Conservation (phyloP, 2,113 vertebrate species). For the Mohoua ochrocephala region DNA sequence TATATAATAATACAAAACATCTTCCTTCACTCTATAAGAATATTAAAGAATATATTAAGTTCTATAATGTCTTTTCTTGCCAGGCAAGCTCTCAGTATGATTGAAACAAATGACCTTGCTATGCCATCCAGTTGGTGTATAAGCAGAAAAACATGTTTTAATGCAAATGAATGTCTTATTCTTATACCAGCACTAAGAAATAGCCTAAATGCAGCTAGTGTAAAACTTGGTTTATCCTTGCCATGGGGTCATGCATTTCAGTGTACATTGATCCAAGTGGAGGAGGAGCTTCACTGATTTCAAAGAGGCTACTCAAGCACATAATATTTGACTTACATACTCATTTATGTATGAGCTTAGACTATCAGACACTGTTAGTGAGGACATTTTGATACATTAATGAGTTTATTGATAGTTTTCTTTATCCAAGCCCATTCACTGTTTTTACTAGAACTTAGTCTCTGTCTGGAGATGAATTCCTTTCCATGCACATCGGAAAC, state of each 20-base stretch:
- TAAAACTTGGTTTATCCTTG: not conserved
- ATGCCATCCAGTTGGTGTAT: not conserved
- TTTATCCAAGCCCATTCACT: not conserved
- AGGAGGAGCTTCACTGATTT: not conserved
- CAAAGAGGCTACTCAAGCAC: not conserved
- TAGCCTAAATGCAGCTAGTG: not conserved
- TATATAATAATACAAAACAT: constrained; percentile 71
- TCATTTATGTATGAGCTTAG: not conserved
- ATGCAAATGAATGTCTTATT: not conserved
- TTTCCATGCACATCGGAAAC: not conserved
- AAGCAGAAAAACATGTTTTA: not conserved
- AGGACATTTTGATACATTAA: not conserved
- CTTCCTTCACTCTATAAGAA: constrained; percentile 80
- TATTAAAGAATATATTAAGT: constrained; percentile 81
- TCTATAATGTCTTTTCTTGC: constrained; percentile 79
- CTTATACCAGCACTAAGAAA: not conserved
- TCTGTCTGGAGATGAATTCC: not conserved
- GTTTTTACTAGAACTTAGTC: not conserved
- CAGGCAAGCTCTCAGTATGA: constrained; percentile 55
- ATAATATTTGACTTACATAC: not conserved
- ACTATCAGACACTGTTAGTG: not conserved
- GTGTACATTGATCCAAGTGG: not conserved
- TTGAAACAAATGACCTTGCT: not conserved
- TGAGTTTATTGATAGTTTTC: not conserved
- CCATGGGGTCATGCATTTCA: not conserved